Percentiles rank a stretch among this genome's conserved stretches.
Conservation (phyloP, 2,113 vertebrate genomes). For the Seriola quinqueradiata region DNA sequence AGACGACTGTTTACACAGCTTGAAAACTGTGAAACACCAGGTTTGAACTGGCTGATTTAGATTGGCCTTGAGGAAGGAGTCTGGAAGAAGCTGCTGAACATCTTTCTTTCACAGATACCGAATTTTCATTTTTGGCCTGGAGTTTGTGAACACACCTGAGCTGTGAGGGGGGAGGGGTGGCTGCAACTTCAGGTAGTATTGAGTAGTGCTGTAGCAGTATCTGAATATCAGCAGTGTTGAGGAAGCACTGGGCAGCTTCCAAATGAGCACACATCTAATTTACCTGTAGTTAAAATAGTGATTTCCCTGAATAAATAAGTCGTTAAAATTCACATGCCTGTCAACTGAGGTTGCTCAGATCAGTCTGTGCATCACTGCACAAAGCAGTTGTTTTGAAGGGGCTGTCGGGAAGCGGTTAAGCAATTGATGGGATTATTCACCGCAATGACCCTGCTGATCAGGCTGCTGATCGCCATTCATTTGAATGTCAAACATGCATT, state of each 20-base stretch:
- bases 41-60: neutral
- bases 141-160: neutral
- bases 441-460: conserved; percentile 30
- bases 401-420: neutral
- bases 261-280: neutral
- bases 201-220: neutral
- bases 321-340: neutral
- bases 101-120: neutral
- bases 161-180: neutral
- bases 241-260: neutral
- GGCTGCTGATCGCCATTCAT: conserved; percentile 28
- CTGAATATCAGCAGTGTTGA: neutral
- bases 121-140: neutral
- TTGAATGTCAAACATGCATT: neutral
- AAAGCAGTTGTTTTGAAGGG: conserved; percentile 10
- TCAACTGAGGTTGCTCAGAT: neutral
- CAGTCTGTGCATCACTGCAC: neutral
- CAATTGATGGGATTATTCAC: conserved; percentile 25
- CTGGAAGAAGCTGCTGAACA: neutral
- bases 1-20: neutral
- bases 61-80: neutral
- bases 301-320: neutral
- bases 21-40: too few species aligned
- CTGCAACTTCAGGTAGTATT: neutral
- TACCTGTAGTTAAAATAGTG: neutral